phyloP scores from a whole-genome alignment of 2,888 invertebrate species.

The Philaethria dido region DNA sequence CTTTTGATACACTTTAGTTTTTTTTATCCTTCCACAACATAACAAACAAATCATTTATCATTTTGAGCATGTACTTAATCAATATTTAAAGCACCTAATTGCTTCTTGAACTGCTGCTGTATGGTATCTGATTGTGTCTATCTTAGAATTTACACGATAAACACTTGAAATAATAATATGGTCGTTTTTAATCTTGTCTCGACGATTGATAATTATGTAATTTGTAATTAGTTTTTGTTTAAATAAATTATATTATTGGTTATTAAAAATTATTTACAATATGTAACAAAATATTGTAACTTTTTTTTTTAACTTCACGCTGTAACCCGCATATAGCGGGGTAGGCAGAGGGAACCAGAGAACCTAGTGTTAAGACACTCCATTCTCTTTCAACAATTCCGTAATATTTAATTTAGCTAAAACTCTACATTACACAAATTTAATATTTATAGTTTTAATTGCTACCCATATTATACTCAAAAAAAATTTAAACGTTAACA shows the following conservation, averaged over 20 bases:
- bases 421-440: neutral
- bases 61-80: neutral
- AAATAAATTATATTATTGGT: neutral
- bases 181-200: neutral
- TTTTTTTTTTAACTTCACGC: no score
- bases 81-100: constrained; percentile 7
- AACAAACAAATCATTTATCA: constrained; percentile 11
- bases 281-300: no score
- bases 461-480: no score
- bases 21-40: constrained; percentile 9
- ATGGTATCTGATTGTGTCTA: neutral
- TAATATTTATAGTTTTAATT: no score
- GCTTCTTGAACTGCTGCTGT: neutral
- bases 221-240: neutral
- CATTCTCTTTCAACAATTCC: no score
- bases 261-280: no score
- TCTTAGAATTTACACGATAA: neutral
- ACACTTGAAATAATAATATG: neutral
- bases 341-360: no score
- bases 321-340: no score
- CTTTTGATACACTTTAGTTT: constrained; percentile 9
- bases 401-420: neutral
- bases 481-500: neutral
- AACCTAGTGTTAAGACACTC: no score
- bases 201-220: neutral